Percentiles rank a stretch among this genome's conserved stretches.
phyloP scores from a whole-genome alignment of 2,797 vertebrate species.

The Artibeus jamaicensis region DNA sequence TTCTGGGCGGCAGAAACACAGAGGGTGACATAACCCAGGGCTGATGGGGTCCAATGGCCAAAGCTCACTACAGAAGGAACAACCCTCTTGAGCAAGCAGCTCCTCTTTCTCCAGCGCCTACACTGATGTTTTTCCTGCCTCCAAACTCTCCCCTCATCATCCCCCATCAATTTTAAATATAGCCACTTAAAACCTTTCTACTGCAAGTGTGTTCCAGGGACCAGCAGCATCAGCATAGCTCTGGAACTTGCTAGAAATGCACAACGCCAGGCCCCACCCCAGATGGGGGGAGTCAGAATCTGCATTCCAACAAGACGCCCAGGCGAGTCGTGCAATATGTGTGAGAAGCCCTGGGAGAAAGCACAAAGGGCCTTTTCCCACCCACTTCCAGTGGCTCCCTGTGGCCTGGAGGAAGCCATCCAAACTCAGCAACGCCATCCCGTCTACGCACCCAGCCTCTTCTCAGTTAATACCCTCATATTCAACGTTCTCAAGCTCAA shows the following conservation, averaged over 20 bases:
- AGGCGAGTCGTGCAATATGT: not conserved
- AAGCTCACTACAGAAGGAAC: not conserved
- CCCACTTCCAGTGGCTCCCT: not conserved
- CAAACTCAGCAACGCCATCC: not conserved
- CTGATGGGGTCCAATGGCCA: not conserved
- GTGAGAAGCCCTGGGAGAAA: not conserved
- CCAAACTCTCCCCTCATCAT: not conserved
- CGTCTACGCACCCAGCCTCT: not conserved
- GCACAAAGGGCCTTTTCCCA: not conserved
- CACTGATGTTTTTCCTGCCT: not conserved
- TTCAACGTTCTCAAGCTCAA: not conserved
- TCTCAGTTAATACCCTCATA: not conserved
- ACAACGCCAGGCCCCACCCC: not conserved
- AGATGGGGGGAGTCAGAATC: not conserved
- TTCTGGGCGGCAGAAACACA: not conserved
- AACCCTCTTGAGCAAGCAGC: not conserved
- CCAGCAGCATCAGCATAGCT: not conserved
- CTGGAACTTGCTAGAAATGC: not conserved
- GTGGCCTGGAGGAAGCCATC: not conserved
- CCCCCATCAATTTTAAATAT: not conserved
- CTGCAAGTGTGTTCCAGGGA: not conserved
- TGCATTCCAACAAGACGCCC: not conserved
- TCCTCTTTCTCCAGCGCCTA: rapidly evolving
- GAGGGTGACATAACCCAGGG: not conserved
- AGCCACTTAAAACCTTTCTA: not conserved